Percentiles rank a stretch among this genome's conserved stretches.
Evolutionary conservation across 2,113 vertebrate genomes (phyloP).

Genomic region (Pagrus major): DNA sequence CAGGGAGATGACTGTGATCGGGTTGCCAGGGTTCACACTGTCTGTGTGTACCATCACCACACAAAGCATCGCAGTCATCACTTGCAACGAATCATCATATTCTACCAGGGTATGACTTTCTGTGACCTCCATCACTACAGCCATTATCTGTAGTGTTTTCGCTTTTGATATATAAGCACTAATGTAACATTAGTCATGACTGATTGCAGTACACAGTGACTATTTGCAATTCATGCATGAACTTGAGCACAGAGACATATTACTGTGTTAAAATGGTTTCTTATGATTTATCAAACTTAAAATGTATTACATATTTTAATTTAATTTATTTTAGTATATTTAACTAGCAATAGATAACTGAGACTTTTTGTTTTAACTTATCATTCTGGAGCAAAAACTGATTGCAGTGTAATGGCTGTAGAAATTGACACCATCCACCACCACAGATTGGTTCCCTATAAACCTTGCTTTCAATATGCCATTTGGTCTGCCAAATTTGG

Average conservation of each 20-base stretch:
- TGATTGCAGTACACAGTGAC: slow-evolving; percentile 21
- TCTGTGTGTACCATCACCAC: slow-evolving; percentile 20
- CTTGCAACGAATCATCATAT: slow-evolving; percentile 41
- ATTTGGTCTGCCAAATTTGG: too few species aligned
- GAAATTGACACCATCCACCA: too few species aligned
- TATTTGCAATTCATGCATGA: slow-evolving; percentile 18
- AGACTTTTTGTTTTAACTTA: too few species aligned
- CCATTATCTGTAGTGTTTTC: slow-evolving; percentile 27
- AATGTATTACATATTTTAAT: not conserved
- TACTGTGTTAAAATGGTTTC: not conserved
- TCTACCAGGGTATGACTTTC: slow-evolving; percentile 29
- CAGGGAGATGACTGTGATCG: slow-evolving; percentile 19
- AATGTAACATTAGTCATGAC: slow-evolving; percentile 41
- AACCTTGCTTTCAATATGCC: too few species aligned
- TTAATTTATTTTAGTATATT: not conserved
- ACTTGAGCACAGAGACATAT: slow-evolving; percentile 9
- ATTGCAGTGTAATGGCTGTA: too few species aligned
- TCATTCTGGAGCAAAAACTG: too few species aligned
- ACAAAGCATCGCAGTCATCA: slow-evolving; percentile 35
- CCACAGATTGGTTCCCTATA: too few species aligned
- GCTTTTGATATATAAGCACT: slow-evolving; percentile 8
- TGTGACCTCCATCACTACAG: slow-evolving; percentile 34
- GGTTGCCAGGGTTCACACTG: slow-evolving; percentile 16
- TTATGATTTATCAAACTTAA: not conserved
- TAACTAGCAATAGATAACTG: too few species aligned